A percentile compares a stretch with the other conserved stretches of the same genome.
Conservation (phyloP, 2,797 vertebrate species). For the Xiphorhynchus erythropygius region DNA sequence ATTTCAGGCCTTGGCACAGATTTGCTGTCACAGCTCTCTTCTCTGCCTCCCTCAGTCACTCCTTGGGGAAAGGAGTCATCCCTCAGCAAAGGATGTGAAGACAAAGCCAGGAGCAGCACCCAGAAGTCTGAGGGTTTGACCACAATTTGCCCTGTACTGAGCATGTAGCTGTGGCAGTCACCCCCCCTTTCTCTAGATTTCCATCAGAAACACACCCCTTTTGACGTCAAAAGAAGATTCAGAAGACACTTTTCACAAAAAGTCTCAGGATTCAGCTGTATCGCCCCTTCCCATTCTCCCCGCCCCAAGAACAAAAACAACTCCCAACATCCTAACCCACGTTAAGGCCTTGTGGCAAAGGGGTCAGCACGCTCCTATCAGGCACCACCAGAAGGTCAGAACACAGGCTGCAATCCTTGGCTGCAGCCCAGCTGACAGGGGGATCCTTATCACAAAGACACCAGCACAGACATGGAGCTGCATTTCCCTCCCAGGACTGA, state of each 20-base stretch:
- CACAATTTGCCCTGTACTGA: neutral
- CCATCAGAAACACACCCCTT: neutral
- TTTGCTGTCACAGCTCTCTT: neutral
- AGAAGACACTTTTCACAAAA: neutral
- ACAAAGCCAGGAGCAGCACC: neutral
- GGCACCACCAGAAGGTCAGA: neutral
- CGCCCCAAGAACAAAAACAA: neutral
- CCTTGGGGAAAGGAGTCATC: neutral
- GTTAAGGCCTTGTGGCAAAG: neutral
- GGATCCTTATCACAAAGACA: slow-evolving; percentile 1
- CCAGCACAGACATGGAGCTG: neutral
- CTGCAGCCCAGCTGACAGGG: neutral
- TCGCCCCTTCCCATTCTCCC: neutral
- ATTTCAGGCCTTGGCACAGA: neutral
- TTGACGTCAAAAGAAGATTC: neutral
- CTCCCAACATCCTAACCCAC: neutral
- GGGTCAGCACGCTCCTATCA: neutral
- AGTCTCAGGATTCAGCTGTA: neutral
- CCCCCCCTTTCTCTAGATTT: neutral
- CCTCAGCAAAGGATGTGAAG: neutral
- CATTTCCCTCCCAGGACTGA: neutral
- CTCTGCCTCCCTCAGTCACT: neutral
- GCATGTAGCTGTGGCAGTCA: neutral
- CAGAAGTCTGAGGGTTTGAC: neutral
- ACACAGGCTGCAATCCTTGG: neutral